Conservation (phyloP, 1,140 invertebrate species). For the Macrocentrus cingulum region DNA sequence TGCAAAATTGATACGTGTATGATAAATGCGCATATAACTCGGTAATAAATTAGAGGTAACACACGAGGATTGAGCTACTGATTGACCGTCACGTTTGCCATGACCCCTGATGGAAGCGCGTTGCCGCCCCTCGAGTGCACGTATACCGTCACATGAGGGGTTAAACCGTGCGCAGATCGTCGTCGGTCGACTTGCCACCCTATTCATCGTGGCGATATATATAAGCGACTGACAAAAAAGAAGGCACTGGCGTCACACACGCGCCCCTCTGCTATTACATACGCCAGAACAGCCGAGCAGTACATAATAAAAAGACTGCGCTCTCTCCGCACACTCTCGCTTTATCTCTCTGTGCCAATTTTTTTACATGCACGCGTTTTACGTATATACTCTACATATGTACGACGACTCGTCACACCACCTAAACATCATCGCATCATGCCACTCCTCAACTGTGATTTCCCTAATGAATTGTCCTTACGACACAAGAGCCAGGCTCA, state of each 20-base stretch:
- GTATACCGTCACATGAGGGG: background rate
- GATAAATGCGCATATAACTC: background rate
- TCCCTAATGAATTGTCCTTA: constrained; percentile 14
- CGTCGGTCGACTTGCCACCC: constrained; percentile 11
- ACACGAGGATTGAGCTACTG: constrained; percentile 13
- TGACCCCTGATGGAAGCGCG: background rate
- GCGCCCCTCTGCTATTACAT: constrained; percentile 16
- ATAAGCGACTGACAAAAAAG: constrained; percentile 13
- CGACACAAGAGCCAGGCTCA: background rate
- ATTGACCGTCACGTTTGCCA: constrained; percentile 18
- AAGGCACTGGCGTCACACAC: constrained; percentile 14
- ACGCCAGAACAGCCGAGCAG: background rate
- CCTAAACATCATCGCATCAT: background rate
- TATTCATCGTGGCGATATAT: constrained; percentile 16
- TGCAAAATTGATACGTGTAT: background rate
- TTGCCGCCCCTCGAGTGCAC: constrained; percentile 13
- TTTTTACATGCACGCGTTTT: no score
- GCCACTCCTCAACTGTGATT: background rate
- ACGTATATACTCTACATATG: background rate
- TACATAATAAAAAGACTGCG: background rate
- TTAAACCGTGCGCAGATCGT: constrained; percentile 13
- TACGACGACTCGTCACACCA: background rate
- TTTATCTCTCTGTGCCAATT: no score
- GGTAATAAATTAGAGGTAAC: constrained; percentile 19
- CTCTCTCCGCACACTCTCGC: background rate